Evolutionary conservation across 2,797 vertebrate genomes (phyloP).

Genomic region (Lepilemur septentrionalis): DNA sequence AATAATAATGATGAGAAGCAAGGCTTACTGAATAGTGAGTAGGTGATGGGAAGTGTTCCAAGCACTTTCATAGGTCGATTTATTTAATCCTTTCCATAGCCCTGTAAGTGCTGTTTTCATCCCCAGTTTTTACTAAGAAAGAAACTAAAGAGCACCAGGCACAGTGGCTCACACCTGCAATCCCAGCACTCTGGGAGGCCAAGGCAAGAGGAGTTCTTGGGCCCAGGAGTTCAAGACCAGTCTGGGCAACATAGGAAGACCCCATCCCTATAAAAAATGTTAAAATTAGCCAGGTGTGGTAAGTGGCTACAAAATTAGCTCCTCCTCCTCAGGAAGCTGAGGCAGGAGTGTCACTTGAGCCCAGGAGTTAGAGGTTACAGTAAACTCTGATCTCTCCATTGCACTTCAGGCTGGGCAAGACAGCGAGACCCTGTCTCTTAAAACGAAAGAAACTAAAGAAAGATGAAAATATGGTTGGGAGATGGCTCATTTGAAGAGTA

Average conservation of each 20-base stretch:
- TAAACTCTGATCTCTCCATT: too few relatives aligned
- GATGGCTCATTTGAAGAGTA: accelerated
- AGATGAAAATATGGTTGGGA: neutral
- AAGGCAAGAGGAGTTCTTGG: too few relatives aligned
- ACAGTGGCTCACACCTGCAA: too few relatives aligned
- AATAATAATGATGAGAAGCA: neutral
- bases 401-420: too few relatives aligned
- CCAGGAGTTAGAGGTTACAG: too few relatives aligned
- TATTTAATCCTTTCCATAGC: accelerated
- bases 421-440: neutral
- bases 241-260: neutral
- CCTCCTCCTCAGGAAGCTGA: too few relatives aligned
- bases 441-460: neutral
- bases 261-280: neutral
- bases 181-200: too few relatives aligned
- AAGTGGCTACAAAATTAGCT: neutral
- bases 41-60: neutral
- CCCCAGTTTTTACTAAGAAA: neutral
- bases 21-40: accelerated
- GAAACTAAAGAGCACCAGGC: neutral
- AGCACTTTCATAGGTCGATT: accelerated
- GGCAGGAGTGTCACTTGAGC: too few relatives aligned
- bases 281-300: neutral
- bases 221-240: neutral
- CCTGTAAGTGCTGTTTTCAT: too few relatives aligned